A percentile compares a stretch with the other conserved stretches of the same genome.
Evolutionary conservation across 2,113 vertebrate genomes (phyloP).

Genomic region (Scolopax mira): DNA sequence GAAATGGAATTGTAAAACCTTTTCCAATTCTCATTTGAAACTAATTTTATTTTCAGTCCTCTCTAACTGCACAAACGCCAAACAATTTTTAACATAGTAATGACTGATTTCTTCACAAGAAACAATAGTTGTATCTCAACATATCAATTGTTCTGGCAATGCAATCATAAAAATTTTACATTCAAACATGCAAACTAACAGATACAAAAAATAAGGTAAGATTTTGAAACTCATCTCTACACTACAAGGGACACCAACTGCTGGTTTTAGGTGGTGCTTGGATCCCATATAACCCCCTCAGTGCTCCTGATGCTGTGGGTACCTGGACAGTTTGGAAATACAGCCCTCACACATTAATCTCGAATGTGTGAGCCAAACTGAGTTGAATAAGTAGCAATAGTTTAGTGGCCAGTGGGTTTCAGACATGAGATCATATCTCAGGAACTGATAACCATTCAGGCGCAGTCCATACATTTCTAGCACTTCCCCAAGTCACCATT

Average conservation of each 20-base stretch:
- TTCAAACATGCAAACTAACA: neutral
- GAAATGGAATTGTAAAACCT: neutral
- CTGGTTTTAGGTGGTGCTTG: neutral
- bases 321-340: neutral
- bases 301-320: neutral
- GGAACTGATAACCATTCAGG: neutral
- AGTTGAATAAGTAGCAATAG: neutral
- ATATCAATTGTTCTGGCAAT: neutral
- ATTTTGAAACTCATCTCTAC: neutral
- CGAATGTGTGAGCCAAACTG: neutral
- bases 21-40: neutral
- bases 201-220: neutral
- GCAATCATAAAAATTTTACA: neutral
- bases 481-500: neutral
- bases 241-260: neutral
- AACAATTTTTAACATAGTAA: neutral
- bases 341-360: neutral
- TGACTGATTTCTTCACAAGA: neutral
- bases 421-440: neutral
- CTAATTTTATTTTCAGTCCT: neutral
- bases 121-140: neutral
- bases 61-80: neutral
- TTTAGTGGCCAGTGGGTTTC: neutral
- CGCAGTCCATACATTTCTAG: neutral
- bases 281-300: neutral